Conservation (phyloP, 1,140 invertebrate genomes). For the Propsilocerus akamusi region DNA sequence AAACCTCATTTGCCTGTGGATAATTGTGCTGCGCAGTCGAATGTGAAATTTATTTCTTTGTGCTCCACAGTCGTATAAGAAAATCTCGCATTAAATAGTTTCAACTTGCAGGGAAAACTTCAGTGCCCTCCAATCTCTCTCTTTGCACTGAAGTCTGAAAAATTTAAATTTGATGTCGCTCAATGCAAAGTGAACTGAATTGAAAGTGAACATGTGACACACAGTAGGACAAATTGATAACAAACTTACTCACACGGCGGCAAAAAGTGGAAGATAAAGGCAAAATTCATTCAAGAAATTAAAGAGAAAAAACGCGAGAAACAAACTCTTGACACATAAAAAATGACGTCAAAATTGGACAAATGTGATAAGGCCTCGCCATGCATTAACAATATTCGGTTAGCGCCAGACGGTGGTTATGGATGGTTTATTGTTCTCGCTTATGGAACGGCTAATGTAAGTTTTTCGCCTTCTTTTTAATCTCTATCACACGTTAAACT, state of each 20-base stretch:
- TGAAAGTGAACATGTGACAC: not conserved
- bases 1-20: not conserved
- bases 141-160: not conserved
- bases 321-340: not conserved
- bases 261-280: no score
- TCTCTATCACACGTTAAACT: not conserved
- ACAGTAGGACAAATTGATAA: no score
- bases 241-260: no score
- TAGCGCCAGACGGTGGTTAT: conserved; percentile 47
- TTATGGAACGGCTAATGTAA: conserved; percentile 41
- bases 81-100: not conserved
- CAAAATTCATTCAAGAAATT: no score
- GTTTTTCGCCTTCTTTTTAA: conserved; percentile 15
- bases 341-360: not conserved
- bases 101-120: not conserved
- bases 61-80: not conserved
- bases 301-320: not conserved
- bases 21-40: not conserved
- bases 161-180: not conserved
- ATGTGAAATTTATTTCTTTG: not conserved
- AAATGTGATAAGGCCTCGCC: not conserved
- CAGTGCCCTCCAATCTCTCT: no score
- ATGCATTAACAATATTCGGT: no score
- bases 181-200: not conserved
- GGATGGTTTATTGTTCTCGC: conserved; percentile 48